phyloP scores from a whole-genome alignment of 2,797 vertebrate species.

The Erethizon dorsatum region DNA sequence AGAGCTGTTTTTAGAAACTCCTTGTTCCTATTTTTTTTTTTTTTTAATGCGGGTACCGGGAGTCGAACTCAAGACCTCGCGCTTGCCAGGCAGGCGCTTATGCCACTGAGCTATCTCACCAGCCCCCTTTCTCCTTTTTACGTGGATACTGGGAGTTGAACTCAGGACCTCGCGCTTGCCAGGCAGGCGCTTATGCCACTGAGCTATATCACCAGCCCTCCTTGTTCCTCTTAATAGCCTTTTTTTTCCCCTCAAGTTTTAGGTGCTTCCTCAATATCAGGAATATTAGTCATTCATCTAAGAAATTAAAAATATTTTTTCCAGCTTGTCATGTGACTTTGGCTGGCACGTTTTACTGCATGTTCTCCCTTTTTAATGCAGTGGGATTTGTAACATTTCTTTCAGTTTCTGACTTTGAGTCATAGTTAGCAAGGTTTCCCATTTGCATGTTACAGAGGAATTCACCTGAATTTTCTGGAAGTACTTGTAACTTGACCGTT shows the following conservation, averaged over 20 bases:
- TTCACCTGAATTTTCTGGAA: not conserved
- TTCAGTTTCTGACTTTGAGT: conserved; percentile 36
- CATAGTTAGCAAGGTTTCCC: not conserved
- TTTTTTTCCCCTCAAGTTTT: not conserved
- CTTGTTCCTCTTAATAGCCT: too few relatives aligned
- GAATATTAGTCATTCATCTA: not conserved
- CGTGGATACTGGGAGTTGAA: too few relatives aligned
- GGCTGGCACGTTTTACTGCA: not conserved
- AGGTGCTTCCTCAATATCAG: not conserved
- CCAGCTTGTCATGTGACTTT: not conserved
- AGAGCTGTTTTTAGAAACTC: not conserved
- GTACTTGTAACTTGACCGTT: not conserved
- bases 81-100: too few relatives aligned
- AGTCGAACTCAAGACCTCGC: too few relatives aligned
- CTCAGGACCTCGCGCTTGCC: too few relatives aligned
- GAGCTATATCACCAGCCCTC: too few relatives aligned
- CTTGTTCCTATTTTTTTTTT: conserved; percentile 34
- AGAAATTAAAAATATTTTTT: not conserved
- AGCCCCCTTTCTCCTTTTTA: too few relatives aligned
- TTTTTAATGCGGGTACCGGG: too few relatives aligned
- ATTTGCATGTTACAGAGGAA: not conserved
- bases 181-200: too few relatives aligned
- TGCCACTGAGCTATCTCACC: too few relatives aligned
- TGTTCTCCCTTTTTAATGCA: not conserved
- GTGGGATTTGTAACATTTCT: not conserved